phyloP scores from a whole-genome alignment of 2,113 vertebrate genomes.

The Vulpes ferrilata region DNA sequence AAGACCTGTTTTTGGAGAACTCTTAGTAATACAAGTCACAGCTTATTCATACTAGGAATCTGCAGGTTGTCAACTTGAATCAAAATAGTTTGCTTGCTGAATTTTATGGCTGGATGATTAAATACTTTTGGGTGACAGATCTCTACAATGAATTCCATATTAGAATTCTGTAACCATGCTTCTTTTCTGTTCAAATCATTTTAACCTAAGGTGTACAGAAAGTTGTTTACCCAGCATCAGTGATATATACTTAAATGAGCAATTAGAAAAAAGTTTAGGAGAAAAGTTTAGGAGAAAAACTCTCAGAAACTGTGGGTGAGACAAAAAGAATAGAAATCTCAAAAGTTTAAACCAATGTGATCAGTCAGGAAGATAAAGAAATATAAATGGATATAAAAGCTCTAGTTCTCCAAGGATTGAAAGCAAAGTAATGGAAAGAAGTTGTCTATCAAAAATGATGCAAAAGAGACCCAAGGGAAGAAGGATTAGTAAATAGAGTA shows the following conservation, averaged over 20 bases:
- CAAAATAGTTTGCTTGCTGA: conserved; percentile 53
- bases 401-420: not conserved
- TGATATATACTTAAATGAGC: not conserved
- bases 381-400: not conserved
- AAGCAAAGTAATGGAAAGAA: not conserved
- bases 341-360: not conserved
- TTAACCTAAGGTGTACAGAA: conserved; percentile 27
- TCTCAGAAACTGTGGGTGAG: not conserved
- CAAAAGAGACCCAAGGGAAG: not conserved
- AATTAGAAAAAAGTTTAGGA: not conserved
- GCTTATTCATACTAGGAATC: conserved; percentile 71
- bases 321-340: not conserved
- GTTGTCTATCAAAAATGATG: not conserved
- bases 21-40: conserved; percentile 48
- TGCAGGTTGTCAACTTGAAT: conserved; percentile 73
- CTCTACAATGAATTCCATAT: conserved; percentile 54
- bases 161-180: not conserved
- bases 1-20: conserved; percentile 76
- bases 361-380: conserved; percentile 34
- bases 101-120: not conserved
- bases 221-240: not conserved
- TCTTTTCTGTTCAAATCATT: conserved; percentile 22
- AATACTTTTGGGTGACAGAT: not conserved
- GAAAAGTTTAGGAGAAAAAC: too few species aligned
- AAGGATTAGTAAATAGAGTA: not conserved